Evolutionary conservation across 2,888 invertebrate species (phyloP).

Genomic region (Agrochola lychnidis): DNA sequence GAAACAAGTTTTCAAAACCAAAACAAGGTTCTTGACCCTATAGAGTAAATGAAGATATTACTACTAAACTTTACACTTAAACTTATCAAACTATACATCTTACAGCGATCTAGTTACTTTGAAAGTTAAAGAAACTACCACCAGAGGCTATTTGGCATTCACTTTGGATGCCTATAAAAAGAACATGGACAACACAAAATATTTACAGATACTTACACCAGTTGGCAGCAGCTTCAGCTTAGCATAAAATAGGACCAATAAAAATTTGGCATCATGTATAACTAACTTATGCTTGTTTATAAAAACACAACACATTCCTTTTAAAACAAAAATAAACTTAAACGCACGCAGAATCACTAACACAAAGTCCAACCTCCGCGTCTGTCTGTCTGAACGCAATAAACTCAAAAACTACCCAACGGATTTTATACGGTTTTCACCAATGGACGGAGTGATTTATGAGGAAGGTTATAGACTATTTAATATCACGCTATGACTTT

Average conservation of each 20-base stretch:
- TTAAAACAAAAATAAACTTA: neutral
- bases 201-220: conserved; percentile 11
- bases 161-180: conserved; percentile 13
- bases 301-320: neutral
- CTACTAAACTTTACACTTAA: conserved; percentile 21
- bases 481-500: no score
- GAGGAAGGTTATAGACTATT: no score
- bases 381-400: no score
- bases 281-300: neutral
- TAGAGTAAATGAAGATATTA: neutral
- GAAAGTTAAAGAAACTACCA: neutral
- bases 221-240: conserved; percentile 3
- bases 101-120: conserved; percentile 1
- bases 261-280: neutral
- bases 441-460: no score
- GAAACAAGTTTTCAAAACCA: no score
- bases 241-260: conserved; percentile 11
- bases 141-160: conserved; percentile 30
- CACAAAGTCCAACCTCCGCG: no score
- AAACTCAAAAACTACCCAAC: no score
- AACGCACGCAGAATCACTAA: neutral
- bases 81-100: conserved; percentile 11
- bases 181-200: conserved; percentile 12
- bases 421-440: no score
- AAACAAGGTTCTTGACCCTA: neutral